Conservation (phyloP, 2,797 vertebrate species). For the Triplophysa yarkandensis region DNA sequence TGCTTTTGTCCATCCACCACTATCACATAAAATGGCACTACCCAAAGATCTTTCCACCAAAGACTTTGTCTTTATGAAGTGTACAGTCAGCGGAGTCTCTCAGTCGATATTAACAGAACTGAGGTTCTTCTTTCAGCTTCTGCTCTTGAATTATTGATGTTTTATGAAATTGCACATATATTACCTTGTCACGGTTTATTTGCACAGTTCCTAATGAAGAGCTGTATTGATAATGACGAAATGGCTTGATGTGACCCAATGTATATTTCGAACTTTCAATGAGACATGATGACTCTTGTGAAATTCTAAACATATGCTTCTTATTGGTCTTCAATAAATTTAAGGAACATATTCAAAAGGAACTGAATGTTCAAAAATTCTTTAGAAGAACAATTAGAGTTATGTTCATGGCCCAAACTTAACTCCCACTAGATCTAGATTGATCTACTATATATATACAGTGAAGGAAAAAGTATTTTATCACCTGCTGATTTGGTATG, state of each 20-base stretch:
- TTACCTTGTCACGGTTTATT: conserved; percentile 63
- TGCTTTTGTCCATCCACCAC: neutral
- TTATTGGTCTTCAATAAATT: too few species aligned
- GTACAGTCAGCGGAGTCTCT: conserved; percentile 47
- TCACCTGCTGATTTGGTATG: too few species aligned
- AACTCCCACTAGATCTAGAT: too few species aligned
- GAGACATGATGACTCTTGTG: conserved; percentile 13
- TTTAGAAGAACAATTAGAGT: too few species aligned
- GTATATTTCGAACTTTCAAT: conserved; percentile 33
- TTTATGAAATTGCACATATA: conserved; percentile 65
- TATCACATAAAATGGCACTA: neutral
- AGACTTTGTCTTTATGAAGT: conserved; percentile 34
- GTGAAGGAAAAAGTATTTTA: too few species aligned
- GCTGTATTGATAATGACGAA: conserved; percentile 33
- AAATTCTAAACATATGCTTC: neutral
- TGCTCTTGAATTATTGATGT: conserved; percentile 77
- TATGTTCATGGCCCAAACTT: too few species aligned
- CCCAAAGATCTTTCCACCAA: conserved; percentile 14
- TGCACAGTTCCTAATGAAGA: conserved; percentile 61
- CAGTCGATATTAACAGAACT: conserved; percentile 21
- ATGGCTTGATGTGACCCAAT: conserved; percentile 23
- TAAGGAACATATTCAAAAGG: too few species aligned
- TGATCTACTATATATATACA: too few species aligned
- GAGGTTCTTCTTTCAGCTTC: conserved; percentile 64
- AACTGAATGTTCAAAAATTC: too few species aligned